phyloP scores from a whole-genome alignment of 2,797 vertebrate species.

The Pangasius larnaudii region DNA sequence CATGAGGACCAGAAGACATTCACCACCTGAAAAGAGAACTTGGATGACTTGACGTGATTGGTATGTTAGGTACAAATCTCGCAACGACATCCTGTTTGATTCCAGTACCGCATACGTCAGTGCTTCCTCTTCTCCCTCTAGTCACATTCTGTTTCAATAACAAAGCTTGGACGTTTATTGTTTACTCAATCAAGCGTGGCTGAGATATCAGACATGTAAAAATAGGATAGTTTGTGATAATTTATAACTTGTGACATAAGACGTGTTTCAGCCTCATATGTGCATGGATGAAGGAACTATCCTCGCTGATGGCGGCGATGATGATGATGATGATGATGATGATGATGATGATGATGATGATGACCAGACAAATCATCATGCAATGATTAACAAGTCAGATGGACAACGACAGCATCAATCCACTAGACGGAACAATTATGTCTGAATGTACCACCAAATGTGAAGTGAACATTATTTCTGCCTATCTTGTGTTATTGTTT shows the following conservation, averaged over 20 bases:
- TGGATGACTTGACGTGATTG: not conserved
- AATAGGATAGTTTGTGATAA: conserved; percentile 46
- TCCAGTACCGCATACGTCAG: conserved; percentile 6
- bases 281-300: conserved; percentile 16
- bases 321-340: not conserved
- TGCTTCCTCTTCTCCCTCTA: conserved; percentile 32
- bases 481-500: conserved; percentile 50
- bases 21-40: not conserved
- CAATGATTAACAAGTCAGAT: not conserved
- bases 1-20: not conserved
- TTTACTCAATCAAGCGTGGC: conserved; percentile 37
- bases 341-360: not conserved
- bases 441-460: conserved; percentile 81
- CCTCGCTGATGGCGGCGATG: not conserved
- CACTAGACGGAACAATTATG: conserved; percentile 38
- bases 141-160: not conserved
- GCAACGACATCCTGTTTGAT: not conserved
- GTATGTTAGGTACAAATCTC: not conserved
- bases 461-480: conserved; percentile 69
- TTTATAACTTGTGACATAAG: conserved; percentile 45
- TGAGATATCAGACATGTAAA: conserved; percentile 39
- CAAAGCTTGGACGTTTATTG: conserved; percentile 22
- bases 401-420: conserved; percentile 5
- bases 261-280: conserved; percentile 27
- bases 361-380: not conserved